Percentiles rank a stretch among this genome's conserved stretches.
These are phyloP conservation scores for Syngnathus acus DNA, from an alignment of 2,797 vertebrate species.

Conservation along the genomic window DNA sequence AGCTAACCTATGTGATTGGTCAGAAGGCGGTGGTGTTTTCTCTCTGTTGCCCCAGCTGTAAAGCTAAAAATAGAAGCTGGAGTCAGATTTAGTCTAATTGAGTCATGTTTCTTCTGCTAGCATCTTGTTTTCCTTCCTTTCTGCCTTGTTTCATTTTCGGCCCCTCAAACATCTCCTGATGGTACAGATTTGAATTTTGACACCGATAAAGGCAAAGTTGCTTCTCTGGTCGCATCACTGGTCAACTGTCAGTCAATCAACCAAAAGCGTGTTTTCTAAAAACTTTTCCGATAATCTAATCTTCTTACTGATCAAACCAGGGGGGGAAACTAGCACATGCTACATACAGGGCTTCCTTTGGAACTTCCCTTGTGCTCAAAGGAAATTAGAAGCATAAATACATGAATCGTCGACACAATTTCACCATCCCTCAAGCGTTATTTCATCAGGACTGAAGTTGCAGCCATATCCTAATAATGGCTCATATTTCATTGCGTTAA, in stretches of 20 bases:
- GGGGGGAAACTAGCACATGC: background rate
- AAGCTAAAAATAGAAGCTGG: slow-evolving; percentile 52
- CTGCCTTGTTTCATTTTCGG: slow-evolving; percentile 13
- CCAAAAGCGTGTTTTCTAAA: background rate
- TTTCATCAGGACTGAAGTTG: background rate
- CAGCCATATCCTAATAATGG: background rate
- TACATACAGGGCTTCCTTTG: background rate
- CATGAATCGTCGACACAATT: background rate
- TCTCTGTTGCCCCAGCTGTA: slow-evolving; percentile 44
- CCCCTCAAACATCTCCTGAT: slow-evolving; percentile 10
- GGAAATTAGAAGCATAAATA: background rate
- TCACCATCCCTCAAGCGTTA: background rate
- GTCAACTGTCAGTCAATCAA: slow-evolving; percentile 4
- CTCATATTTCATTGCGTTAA: slow-evolving; percentile 26
- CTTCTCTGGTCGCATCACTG: background rate
- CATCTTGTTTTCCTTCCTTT: slow-evolving; percentile 15
- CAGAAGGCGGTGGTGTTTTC: slow-evolving; percentile 44
- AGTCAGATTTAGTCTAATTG: slow-evolving; percentile 50
- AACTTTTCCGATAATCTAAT: background rate
- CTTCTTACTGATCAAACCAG: background rate
- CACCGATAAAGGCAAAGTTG: background rate
- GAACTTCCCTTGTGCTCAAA: background rate
- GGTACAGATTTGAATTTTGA: slow-evolving; percentile 8
- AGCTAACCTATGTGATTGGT: slow-evolving; percentile 46
- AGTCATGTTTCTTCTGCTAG: slow-evolving; percentile 33